A percentile compares a stretch with the other conserved stretches of the same genome.
Evolutionary conservation across 1,140 invertebrate species (phyloP).

Genomic region (Eciton burchellii): DNA sequence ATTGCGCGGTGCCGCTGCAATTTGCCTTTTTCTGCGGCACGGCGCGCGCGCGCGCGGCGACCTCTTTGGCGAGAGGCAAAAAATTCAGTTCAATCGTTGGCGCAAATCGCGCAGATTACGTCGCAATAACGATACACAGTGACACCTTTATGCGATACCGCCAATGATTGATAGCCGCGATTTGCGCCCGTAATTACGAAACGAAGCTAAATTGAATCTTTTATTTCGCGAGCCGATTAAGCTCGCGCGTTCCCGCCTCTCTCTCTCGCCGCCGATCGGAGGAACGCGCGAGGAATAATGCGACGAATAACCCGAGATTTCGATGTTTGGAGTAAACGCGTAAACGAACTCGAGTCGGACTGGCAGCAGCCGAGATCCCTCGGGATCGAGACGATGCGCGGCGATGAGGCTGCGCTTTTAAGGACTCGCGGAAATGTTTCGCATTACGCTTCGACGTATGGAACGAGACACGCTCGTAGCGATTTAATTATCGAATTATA

Average conservation of each 20-base stretch:
- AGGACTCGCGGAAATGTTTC: not conserved
- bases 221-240: no score
- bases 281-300: no score
- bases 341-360: no score
- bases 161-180: conserved; percentile 48
- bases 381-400: no score
- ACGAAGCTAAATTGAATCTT: conserved; percentile 18
- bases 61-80: conserved; percentile 41
- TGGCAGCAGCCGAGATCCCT: no score
- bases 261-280: no score
- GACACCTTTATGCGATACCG: conserved; percentile 37
- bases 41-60: no score
- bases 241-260: no score
- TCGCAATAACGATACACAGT: conserved; percentile 43
- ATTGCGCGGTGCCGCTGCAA: conserved; percentile 50
- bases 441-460: not conserved
- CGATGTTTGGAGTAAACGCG: no score
- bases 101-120: conserved; percentile 21
- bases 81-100: conserved; percentile 33
- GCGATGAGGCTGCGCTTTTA: no score
- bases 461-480: conserved; percentile 30
- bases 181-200: conserved; percentile 18
- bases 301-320: no score
- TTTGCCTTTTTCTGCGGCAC: conserved; percentile 35
- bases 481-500: conserved; percentile 50